Evolutionary conservation across 2,113 vertebrate species (phyloP).

Genomic region (Psittacula cyanocephala): DNA sequence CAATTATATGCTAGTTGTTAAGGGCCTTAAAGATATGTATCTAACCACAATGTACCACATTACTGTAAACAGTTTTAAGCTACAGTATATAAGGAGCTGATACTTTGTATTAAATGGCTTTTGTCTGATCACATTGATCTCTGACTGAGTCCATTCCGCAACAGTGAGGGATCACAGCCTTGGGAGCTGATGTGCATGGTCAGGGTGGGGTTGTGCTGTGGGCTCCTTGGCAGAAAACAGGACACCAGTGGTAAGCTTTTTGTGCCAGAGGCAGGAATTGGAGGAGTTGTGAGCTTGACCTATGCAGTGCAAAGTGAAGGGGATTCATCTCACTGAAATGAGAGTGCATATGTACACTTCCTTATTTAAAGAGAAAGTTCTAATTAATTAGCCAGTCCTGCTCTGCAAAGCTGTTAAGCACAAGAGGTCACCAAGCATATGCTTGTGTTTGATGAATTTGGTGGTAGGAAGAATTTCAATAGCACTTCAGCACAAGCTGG

Average conservation of each 20-base stretch:
- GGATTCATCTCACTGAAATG: background rate
- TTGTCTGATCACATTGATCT: no score
- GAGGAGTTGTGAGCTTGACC: background rate
- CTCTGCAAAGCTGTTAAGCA: background rate
- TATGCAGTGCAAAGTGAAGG: background rate
- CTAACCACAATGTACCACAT: no score
- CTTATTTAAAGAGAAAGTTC: background rate
- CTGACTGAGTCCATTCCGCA: no score
- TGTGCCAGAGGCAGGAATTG: background rate
- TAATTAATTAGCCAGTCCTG: background rate
- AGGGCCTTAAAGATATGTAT: no score
- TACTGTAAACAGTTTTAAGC: no score
- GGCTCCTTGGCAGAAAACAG: background rate
- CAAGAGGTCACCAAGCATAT: background rate
- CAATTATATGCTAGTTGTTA: no score
- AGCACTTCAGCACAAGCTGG: background rate
- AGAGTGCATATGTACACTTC: background rate
- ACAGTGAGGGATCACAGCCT: background rate
- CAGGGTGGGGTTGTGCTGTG: background rate
- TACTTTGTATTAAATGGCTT: no score
- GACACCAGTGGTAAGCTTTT: background rate
- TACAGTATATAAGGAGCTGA: no score
- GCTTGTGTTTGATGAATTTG: background rate
- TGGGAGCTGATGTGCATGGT: fast-evolving
- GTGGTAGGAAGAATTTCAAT: background rate